phyloP scores from a whole-genome alignment of 2,888 invertebrate species.

The Cyaniris semiargus region DNA sequence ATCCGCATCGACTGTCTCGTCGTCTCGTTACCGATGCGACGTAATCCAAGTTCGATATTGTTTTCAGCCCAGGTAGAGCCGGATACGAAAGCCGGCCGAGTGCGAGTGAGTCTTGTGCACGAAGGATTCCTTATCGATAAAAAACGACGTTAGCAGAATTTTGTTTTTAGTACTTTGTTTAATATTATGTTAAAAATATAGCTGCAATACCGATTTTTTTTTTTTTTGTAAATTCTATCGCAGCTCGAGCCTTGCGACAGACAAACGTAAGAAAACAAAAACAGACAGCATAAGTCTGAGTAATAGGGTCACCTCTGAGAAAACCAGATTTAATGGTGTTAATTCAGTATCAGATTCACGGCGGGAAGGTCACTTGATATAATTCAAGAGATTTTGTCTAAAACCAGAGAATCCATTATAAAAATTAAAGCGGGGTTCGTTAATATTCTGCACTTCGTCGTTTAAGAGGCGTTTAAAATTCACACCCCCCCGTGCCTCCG shows the following conservation, averaged over 20 bases:
- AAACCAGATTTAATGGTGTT: too few relatives aligned
- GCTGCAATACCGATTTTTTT: too few relatives aligned
- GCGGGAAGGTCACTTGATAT: background rate
- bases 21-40: background rate
- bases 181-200: too few relatives aligned
- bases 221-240: too few relatives aligned
- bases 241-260: too few relatives aligned
- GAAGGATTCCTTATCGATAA: background rate
- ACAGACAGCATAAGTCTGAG: too few relatives aligned
- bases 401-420: slow-evolving; percentile 10
- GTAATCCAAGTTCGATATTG: background rate
- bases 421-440: background rate
- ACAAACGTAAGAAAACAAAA: too few relatives aligned
- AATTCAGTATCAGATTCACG: background rate
- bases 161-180: too few relatives aligned
- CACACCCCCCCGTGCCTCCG: background rate
- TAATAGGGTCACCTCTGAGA: too few relatives aligned
- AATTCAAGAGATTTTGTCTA: background rate
- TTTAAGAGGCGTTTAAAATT: slow-evolving; percentile 27
- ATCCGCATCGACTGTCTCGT: background rate
- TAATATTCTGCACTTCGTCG: slow-evolving; percentile 8
- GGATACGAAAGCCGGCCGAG: background rate
- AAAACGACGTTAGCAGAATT: background rate
- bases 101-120: background rate
- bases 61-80: background rate